A percentile compares a stretch with the other conserved stretches of the same genome.
phyloP scores from a whole-genome alignment of 2,888 invertebrate species.

The Chorisops tibialis region DNA sequence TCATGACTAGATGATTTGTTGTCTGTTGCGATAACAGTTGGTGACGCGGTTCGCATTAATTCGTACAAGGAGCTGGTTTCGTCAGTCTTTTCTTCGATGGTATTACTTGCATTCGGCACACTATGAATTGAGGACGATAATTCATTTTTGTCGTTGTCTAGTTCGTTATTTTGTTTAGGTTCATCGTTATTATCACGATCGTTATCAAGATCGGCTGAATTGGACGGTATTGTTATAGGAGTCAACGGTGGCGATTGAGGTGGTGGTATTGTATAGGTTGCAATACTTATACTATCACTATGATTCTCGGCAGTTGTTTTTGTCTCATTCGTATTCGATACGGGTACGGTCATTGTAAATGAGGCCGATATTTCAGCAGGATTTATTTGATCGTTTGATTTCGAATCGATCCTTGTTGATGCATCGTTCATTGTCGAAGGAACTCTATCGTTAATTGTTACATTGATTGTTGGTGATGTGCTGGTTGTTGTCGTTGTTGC shows the following conservation, averaged over 20 bases:
- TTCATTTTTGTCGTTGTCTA: conserved; percentile 9
- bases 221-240: conserved; percentile 11
- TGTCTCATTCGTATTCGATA: not conserved
- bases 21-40: conserved; percentile 2
- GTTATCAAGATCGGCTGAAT: conserved; percentile 7
- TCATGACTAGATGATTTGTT: not conserved
- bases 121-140: conserved; percentile 31
- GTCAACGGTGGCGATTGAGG: conserved; percentile 21
- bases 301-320: conserved; percentile 8
- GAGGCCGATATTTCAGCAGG: conserved; percentile 34
- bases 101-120: conserved; percentile 30
- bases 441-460: conserved; percentile 37
- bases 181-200: not conserved
- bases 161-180: not conserved
- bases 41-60: conserved; percentile 26
- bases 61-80: conserved; percentile 14
- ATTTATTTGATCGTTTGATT: conserved; percentile 12
- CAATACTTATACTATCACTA: conserved; percentile 29
- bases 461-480: conserved; percentile 30
- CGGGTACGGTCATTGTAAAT: conserved; percentile 34
- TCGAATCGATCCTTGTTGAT: conserved; percentile 19
- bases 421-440: conserved; percentile 30
- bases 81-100: conserved; percentile 38
- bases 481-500: conserved; percentile 33
- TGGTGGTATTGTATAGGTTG: conserved; percentile 34